A percentile compares a stretch with the other conserved stretches of the same genome.
phyloP scores from a whole-genome alignment of 2,888 invertebrate species.

The Oligia latruncula region DNA sequence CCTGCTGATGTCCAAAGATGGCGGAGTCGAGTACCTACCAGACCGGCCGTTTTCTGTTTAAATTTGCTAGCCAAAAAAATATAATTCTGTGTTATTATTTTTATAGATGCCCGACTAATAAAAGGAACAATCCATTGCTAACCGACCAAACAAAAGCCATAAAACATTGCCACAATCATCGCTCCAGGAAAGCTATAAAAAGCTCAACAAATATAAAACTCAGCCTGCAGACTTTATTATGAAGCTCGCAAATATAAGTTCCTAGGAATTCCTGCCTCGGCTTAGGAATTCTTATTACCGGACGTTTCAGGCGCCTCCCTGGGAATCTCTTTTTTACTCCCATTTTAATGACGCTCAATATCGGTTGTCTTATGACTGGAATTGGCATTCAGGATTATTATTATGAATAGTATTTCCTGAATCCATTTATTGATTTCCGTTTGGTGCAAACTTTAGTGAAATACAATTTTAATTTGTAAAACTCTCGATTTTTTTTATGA shows the following conservation, averaged over 20 bases:
- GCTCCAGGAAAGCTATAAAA: conserved; percentile 16
- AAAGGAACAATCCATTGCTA: background rate
- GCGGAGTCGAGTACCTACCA: no score
- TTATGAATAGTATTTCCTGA: conserved; percentile 11
- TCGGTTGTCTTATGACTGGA: conserved; percentile 35
- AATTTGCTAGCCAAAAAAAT: no score
- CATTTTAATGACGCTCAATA: conserved; percentile 45
- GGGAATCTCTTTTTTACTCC: conserved; percentile 51
- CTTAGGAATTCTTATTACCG: conserved; percentile 55
- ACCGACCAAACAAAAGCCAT: background rate
- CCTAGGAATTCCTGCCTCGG: conserved; percentile 45
- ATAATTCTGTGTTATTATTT: background rate
- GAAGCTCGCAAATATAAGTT: conserved; percentile 47
- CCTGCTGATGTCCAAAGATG: no score
- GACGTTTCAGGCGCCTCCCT: conserved; percentile 32
- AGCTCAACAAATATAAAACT: conserved; percentile 35
- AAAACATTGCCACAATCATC: background rate
- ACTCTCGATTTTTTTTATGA: no score
- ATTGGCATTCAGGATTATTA: conserved; percentile 14
- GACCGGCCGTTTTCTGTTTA: no score
- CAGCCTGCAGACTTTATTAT: conserved; percentile 34
- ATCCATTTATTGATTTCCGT: conserved; percentile 16
- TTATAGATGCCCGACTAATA: background rate
- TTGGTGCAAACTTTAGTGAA: background rate
- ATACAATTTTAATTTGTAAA: background rate